A percentile compares a stretch with the other conserved stretches of the same genome.
phyloP scores from a whole-genome alignment of 2,888 invertebrate species.

The Agriopis marginaria region DNA sequence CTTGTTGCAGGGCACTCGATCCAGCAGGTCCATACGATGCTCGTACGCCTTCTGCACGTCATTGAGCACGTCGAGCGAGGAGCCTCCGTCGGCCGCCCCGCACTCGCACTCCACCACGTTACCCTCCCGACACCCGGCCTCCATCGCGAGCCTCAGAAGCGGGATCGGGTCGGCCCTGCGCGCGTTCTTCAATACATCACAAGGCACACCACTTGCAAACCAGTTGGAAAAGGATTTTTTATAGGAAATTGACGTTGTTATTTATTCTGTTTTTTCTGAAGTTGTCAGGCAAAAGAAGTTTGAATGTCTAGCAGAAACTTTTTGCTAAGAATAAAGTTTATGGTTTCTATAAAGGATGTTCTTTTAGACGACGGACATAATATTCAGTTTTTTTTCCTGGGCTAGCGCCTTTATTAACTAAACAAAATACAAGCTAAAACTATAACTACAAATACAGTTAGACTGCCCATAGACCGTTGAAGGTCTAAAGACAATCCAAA shows the following conservation, averaged over 20 bases:
- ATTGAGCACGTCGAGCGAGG: slow-evolving; percentile 80
- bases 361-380: too few relatives aligned
- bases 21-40: slow-evolving; percentile 86
- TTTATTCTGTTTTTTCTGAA: background rate
- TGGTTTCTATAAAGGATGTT: too few relatives aligned
- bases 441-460: too few relatives aligned
- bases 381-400: too few relatives aligned
- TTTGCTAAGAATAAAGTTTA: background rate
- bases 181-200: background rate
- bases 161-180: background rate
- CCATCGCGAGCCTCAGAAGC: background rate
- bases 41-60: slow-evolving; percentile 89
- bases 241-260: background rate
- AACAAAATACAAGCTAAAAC: too few relatives aligned
- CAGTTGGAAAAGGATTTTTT: background rate
- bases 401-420: too few relatives aligned
- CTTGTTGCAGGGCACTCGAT: slow-evolving; percentile 68
- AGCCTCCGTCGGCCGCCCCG: slow-evolving; percentile 51
- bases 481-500: too few relatives aligned
- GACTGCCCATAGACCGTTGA: too few relatives aligned
- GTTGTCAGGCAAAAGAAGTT: background rate
- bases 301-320: background rate
- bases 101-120: slow-evolving; percentile 58
- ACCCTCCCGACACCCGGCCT: slow-evolving; percentile 46
- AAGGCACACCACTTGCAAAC: background rate